Base-by-base conservation (phyloP, 2,113 vertebrate species). In the Cranoglanis bouderius region DNA sequence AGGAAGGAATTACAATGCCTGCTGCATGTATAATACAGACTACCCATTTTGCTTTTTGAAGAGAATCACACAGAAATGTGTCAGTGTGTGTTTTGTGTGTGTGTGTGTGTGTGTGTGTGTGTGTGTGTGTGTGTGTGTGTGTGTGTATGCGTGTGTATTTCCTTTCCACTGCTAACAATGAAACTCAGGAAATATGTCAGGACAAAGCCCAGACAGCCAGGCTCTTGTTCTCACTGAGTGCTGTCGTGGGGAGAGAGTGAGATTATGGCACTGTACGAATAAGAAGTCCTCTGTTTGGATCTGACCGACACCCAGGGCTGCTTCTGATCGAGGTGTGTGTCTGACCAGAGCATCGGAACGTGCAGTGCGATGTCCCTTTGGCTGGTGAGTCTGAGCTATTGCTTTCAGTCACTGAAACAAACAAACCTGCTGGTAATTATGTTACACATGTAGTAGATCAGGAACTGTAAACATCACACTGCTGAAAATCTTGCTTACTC, bases 141-240 rank as follows among this genome's bases (percentile, higher is more conserved):
- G 55, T 77, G 82, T 82, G 83, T 70, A 51, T 85, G 59, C 86
- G 85, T 88, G 90, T 86, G 87, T 78, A 77, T 91, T 91, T 91
- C 89, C 87, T 91, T 84, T 91, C 87, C 89, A 89, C 70, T 63
- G 80, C 51, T 85, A 90, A 92, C 91, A 92, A 92, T 92, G 89
- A 65, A 91, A 88, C 89, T 88, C 91, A 92, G 93, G 92, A 92
- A 93, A 93, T 92, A 91, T 92, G 90, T 90, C 88, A 89, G 90
- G 88, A 92, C 90, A 91, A 91, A 92, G 89, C 82, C 86, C 87
- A 85, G 91, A 88, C 89, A 59, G 46, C 84, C 87, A 85, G 91
- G 49, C 89, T 87, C 82, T 88, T 74, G 87, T 87, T 88, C 87
- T 63, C 88, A 82, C 81, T 91, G 82, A 43, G 83, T 53, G 35